phyloP scores from a whole-genome alignment of 2,888 invertebrate species.

The Pycnomerus fuliginosus region DNA sequence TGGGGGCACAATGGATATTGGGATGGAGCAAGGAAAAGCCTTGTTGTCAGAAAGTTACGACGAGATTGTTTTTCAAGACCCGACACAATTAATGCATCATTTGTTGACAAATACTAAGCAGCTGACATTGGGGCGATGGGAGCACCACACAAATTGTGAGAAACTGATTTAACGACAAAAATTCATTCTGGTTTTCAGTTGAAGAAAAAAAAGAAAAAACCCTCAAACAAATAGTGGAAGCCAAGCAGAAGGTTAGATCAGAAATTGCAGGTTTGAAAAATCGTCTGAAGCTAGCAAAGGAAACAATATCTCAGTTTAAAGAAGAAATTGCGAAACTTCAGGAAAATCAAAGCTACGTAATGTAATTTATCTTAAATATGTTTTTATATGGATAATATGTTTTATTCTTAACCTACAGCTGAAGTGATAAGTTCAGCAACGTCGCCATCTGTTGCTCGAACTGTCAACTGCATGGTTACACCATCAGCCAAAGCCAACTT shows the following conservation, averaged over 20 bases:
- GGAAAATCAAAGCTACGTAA: conserved; percentile 42
- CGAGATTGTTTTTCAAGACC: conserved; percentile 92
- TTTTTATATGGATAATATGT: conserved; percentile 4
- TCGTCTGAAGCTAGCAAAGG: conserved; percentile 78
- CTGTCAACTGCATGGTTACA: conserved; percentile 93
- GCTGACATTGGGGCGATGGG: conserved; percentile 70
- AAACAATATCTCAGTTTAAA: conserved; percentile 81
- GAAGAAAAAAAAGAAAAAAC: conserved; percentile 85
- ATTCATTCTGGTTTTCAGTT: conserved; percentile 62
- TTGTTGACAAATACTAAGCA: conserved; percentile 76
- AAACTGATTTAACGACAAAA: background rate
- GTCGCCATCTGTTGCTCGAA: conserved; percentile 80
- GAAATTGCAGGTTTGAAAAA: conserved; percentile 86
- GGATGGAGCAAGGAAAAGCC: conserved; percentile 67
- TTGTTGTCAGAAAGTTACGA: conserved; percentile 93
- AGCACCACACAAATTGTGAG: conserved; percentile 86
- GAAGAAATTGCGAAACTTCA: conserved; percentile 65
- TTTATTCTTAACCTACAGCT: conserved; percentile 70
- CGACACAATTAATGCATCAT: conserved; percentile 88
- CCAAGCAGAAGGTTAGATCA: conserved; percentile 76
- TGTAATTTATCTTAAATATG: conserved; percentile 19
- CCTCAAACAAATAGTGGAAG: conserved; percentile 71
- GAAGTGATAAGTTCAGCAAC: conserved; percentile 86
- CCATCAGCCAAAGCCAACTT: conserved; percentile 78
- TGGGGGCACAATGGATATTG: conserved; percentile 61